Percentiles rank a stretch among this genome's conserved stretches.
Evolutionary conservation across 2,113 vertebrate genomes (phyloP).

Genomic region (Laticauda laticaudata): DNA sequence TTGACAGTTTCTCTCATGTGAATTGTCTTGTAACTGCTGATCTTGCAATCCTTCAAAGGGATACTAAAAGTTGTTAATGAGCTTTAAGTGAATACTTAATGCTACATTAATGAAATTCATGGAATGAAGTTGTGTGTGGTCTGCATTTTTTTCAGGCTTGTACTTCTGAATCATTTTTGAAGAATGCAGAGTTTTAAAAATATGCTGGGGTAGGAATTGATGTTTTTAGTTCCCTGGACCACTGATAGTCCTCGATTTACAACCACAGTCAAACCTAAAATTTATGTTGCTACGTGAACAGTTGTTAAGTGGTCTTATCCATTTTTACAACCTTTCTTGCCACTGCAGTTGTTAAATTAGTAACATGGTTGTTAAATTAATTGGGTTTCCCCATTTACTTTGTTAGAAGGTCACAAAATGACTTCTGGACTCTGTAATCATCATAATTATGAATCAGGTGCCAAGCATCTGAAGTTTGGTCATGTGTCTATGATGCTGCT

Average conservation of each 20-base stretch:
- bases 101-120: not conserved
- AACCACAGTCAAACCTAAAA: not conserved
- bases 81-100: not conserved
- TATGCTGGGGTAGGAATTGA: not conserved
- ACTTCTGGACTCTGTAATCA: not conserved
- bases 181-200: not conserved
- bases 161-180: not conserved
- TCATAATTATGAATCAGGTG: not conserved
- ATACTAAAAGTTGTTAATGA: not conserved
- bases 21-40: not conserved
- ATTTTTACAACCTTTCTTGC: not conserved
- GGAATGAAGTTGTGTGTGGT: not conserved
- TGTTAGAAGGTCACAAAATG: not conserved
- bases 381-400: not conserved
- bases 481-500: not conserved
- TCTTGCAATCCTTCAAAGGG: not conserved
- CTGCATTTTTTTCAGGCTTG: not conserved
- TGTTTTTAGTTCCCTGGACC: not conserved
- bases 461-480: not conserved
- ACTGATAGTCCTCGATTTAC: not conserved
- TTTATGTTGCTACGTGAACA: not conserved
- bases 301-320: not conserved
- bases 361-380: not conserved
- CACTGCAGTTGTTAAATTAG: not conserved
- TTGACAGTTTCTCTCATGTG: not conserved